Evolutionary conservation across 1,140 invertebrate genomes (phyloP).

Genomic region (Macrobrachium rosenbergii): DNA sequence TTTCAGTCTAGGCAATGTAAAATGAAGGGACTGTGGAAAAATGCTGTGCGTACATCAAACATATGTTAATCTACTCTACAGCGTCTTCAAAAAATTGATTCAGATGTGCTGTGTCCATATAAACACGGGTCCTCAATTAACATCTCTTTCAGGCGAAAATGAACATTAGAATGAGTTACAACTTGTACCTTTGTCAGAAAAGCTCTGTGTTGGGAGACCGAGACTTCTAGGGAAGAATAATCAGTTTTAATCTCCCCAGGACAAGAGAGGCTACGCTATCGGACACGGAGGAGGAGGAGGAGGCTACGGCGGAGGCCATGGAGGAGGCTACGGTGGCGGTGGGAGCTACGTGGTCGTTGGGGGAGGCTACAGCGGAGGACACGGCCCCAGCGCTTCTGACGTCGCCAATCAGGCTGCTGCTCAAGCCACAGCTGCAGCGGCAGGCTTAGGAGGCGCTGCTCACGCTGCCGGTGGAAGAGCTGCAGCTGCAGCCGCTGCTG

Average conservation of each 20-base stretch:
- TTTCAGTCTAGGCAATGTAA: too few relatives aligned
- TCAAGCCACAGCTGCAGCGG: constrained; percentile 23
- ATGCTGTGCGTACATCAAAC: too few relatives aligned
- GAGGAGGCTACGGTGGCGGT: constrained; percentile 14
- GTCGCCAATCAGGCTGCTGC: constrained; percentile 29
- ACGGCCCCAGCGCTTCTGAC: constrained; percentile 28
- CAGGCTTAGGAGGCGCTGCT: constrained; percentile 26
- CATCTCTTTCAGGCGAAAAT: too few relatives aligned
- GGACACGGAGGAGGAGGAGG: background rate
- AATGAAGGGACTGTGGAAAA: too few relatives aligned
- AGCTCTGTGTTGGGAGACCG: too few relatives aligned
- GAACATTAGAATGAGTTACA: too few relatives aligned
- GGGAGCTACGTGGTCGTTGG: constrained; percentile 29
- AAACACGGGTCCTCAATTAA: too few relatives aligned
- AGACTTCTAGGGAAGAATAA: too few relatives aligned
- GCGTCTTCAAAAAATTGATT: too few relatives aligned
- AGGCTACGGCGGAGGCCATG: constrained; percentile 1
- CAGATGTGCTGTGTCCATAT: too few relatives aligned
- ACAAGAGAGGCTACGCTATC: constrained; percentile 28
- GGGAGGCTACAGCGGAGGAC: constrained; percentile 7
- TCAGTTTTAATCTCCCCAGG: background rate
- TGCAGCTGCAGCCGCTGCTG: constrained; percentile 19
- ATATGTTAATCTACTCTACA: too few relatives aligned
- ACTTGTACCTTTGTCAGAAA: too few relatives aligned
- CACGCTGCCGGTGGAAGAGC: constrained; percentile 29